Base-by-base conservation (phyloP, 64 coral and sea anemone species). In the Montipora cactus region DNA sequence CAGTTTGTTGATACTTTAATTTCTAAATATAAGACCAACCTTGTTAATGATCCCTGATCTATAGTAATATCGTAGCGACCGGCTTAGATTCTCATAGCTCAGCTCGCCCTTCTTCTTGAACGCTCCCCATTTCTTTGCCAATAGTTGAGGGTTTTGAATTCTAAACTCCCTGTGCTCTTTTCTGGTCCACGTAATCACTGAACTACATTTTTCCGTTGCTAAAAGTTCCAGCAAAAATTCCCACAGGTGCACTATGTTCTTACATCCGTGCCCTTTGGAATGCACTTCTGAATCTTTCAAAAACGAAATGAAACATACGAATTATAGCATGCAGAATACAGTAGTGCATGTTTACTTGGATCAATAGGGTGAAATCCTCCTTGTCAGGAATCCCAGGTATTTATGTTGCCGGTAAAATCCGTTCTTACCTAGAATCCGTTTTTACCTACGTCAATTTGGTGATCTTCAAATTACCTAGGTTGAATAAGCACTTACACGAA, bases 231-330 rank as follows among this genome's bases (percentile, higher is more conserved):
- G 37, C 8, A 95, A 78, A 22, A 95, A 95, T 53, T 95, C 93
- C 93, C 93, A 95, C 44, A 95, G 81, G 70, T 95, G 93, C 21
- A 95, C 83, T 13, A 89, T 89, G 88, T 95, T 95, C 49, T 90
- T 95, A 51, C 47, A 92, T 5, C 25, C 49, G 4, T 67, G 79
- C 59, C 28, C 28, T 37, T 28, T 72, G n/a, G 19, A 74, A 23
- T 21, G 7, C 23, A 9, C 28, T 5, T n/a, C 7, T 21, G 23
- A 74, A 23, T 74, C 70, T 74, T 74, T 5, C n/a, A 74, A 23
- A 74, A 74, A 20, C 67, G 18, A n/a, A 68, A 11, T 18, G 13
- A 16, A n/a, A 5, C 14, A 68, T 11, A 67, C 18, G 4, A 68
- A 37, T 37, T 1, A n/a, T 55, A 55, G 9, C 5, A 55, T 4